Base-by-base conservation (phyloP, 2,888 invertebrate genomes). In the Cepaea hortensis region DNA sequence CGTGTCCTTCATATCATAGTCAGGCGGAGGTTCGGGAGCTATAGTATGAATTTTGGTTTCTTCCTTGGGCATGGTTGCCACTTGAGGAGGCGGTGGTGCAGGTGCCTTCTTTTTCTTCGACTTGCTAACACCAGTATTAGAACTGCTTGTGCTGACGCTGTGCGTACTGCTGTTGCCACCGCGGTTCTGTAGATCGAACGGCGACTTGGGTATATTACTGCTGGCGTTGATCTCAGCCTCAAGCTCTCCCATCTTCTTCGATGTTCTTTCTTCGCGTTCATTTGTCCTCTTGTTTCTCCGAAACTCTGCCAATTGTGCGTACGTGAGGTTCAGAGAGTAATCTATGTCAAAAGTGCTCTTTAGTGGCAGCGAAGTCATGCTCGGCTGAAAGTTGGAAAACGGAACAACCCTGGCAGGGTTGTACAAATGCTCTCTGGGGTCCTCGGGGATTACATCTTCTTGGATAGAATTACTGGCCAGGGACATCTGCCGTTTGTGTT, bases 231-330 rank as follows among this genome's bases (percentile, higher is more conserved):
- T 81, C 20, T 84, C 92, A 62, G 88, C 89, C 73, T 88, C 90
- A 4, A 91, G 88, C 50, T 91, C 91, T 75, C 90, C 89, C 50
- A 92, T 83, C 73, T 89, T 91, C 81, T 89, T 91, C 7, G 91
- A 92, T 50, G 91, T 91, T 73, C 86, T 89, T 84, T 90, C 91
- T 81, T 92, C 92, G 61, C 92, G 85, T 6, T 91, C 91, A 68
- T 89, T 88, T 9, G 90, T 76, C n/a, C 91, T 90, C 81, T 91
- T 90, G 84, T 91, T 90, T 7, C 93, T 88, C 20, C 93, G 88
- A 75, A 90, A 90, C 83, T 92, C 93, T 7, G 92, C 91, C 84
- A 93, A 89, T 89, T 93, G 93, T 13, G 91, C 92, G 88, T 93
- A 93, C 13, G 93, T 93, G 80, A 92, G 86, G 86, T 92, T 91